Evolutionary conservation across 2,888 invertebrate species (phyloP).

Genomic region (Sepioteuthis lessoniana): DNA sequence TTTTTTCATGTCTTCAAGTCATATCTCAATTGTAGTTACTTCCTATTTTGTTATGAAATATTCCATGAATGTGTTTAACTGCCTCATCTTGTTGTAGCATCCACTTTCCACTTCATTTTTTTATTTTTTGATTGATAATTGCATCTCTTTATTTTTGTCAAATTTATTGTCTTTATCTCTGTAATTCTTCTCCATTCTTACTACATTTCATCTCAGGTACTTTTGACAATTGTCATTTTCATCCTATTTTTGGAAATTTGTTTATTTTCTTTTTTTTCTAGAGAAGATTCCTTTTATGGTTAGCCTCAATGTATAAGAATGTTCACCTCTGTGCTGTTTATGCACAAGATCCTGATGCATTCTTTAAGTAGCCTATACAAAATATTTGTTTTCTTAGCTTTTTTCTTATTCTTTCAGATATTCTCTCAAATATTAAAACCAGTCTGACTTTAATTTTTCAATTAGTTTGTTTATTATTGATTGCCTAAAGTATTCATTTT

Average conservation of each 20-base stretch:
- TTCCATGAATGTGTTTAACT: slow-evolving; percentile 18
- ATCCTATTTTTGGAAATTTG: not conserved
- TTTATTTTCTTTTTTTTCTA: not conserved
- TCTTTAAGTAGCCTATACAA: not conserved
- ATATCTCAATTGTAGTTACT: not conserved
- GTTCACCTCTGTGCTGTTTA: not conserved
- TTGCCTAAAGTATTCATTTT: not conserved
- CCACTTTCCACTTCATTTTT: not conserved
- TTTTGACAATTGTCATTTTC: not conserved
- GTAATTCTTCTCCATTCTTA: not conserved
- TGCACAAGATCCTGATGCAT: not conserved
- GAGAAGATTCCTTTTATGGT: not conserved
- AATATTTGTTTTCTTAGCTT: not conserved
- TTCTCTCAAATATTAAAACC: not conserved
- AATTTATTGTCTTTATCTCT: not conserved
- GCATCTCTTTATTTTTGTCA: not conserved
- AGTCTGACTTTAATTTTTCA: not conserved
- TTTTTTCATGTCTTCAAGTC: not conserved
- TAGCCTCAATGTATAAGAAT: not conserved
- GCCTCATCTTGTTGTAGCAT: not conserved
- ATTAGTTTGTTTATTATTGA: not conserved
- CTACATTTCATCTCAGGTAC: not conserved
- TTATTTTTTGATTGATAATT: not conserved
- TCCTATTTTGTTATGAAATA: not conserved
- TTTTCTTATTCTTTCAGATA: not conserved